Base-by-base conservation (phyloP, 2,797 vertebrate genomes). In the Phyllotis vaccarum region DNA sequence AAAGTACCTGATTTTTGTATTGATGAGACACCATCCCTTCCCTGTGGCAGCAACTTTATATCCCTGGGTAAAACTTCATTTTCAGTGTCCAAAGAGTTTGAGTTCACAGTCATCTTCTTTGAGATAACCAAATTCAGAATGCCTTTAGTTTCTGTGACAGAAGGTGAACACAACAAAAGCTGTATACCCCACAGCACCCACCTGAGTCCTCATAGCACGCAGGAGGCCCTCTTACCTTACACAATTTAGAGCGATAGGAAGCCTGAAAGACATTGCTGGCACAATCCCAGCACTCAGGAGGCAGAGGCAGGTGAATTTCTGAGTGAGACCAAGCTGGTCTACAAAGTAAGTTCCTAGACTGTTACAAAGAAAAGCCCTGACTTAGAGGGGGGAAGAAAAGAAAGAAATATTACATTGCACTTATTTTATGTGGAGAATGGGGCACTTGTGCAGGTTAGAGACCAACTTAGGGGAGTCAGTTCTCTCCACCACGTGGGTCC, bases 111-210 rank as follows among this genome's bases (percentile, higher is more conserved):
- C 68, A 22, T 34, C 81, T 58, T 78, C 49, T 24, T 80, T 60
- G 40, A 58, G 13, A 43, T 80, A 52, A 56, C 34, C 56, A 5
- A 31, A 43, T 60, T 75, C 49, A 56, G 40, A 54, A 37, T 75
- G 29, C 79, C 52, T 49, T 91, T 46, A 68, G 66, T 85, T 66
- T 95, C 88, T 95, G 13, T 54, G 60, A 43, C 37, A 82, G 52
- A 86, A 81, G 85, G 82, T 54, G n/a, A 90, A 37, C n/a, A 12
- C 56, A 60, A 3, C 6, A 21, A 89, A 60, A 75, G 21, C 56
- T 11, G 0, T 40, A 43, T n/a, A n/a, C n/a, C 76, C 85, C 27
- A 34, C 56, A 21, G 37, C 76, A 16, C 37, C 54, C 21, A n/a
- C 56, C 83, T 64, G 27, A 92, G n/a, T 68, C 56, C 54, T 79